phyloP scores from a whole-genome alignment of 2,113 vertebrate species.

The Datnioides undecimradiatus region DNA sequence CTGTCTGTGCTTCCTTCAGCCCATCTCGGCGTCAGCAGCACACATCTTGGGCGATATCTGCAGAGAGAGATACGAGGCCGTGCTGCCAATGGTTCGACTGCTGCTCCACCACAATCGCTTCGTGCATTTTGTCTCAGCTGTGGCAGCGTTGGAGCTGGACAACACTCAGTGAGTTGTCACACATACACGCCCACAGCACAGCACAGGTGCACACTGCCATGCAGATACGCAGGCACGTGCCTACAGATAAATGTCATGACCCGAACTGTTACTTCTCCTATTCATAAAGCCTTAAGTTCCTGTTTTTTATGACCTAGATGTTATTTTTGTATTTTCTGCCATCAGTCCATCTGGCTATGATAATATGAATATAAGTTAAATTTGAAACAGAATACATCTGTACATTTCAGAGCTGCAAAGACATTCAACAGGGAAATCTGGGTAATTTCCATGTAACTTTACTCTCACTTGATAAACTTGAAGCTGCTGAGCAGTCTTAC shows the following conservation, averaged over 20 bases:
- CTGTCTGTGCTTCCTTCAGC: conserved; percentile 78
- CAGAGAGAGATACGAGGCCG: conserved; percentile 92
- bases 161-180: conserved; percentile 92
- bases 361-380: background rate
- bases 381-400: conserved; percentile 7
- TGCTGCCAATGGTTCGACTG: conserved; percentile 93
- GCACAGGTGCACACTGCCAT: background rate
- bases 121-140: conserved; percentile 93
- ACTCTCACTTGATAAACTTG: background rate
- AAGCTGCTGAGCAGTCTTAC: background rate
- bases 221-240: background rate
- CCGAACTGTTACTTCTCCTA: conserved; percentile 20
- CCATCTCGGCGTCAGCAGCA: conserved; percentile 94
- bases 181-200: background rate
- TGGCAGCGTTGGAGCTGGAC: conserved; percentile 93
- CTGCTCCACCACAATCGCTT: conserved; percentile 94
- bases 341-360: background rate
- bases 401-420: conserved; percentile 6
- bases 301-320: background rate
- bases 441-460: background rate
- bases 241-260: background rate
- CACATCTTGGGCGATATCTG: conserved; percentile 96
- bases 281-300: conserved; percentile 8
- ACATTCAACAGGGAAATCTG: background rate
- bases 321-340: background rate